Evolutionary conservation across 1,140 invertebrate species (phyloP), one percentile per base, ranked within the genome.

Genomic region (Drosophila asahinai): DNA sequence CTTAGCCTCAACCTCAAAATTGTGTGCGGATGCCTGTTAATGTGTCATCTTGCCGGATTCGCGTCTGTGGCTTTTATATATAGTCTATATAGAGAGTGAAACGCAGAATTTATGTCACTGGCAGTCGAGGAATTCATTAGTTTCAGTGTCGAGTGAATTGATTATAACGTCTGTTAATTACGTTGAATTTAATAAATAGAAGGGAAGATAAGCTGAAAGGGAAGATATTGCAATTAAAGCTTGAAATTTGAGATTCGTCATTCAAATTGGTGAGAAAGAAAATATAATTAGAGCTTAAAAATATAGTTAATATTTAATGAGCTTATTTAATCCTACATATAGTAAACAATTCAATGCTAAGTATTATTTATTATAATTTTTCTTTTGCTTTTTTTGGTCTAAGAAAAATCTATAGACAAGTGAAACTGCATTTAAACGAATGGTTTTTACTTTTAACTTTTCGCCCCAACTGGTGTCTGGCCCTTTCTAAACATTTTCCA

Each of bases 1-100:
- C 54, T 64, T 52, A 83, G 77, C 81, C 81, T 86, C 82, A 81
- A 63, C 81, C 81, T 86, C 82, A 81, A 63, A 77, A 73, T 60
- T 83, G 81, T 61, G 72, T 84, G 76, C 66, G 71, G 51, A 84
- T 72, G 65, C 27, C 68, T 73, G 68, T 73, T 73, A 73, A 73
- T 73, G 68, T 83, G 72, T 77, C 81, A 72, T 60, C 61, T 64
- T 58, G 54, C 48, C 62, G 64, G 54, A 38, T 25, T 51, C 52
- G 33, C 40, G 64, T 49, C 33, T 58, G 22, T 58, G 48, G 38
- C 49, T 25, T 57, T 25, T 42, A 43, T 38, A 52, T 43, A 77
- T 38, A 42, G 25, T 22, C 14, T 59, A 51, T 43, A 48, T 61
- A 52, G 52, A 43, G 60, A 47, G 45, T 42, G 43, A 40, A n/a